Base-by-base conservation (phyloP, 2,797 vertebrate species). In the Gadopsis marmoratus region DNA sequence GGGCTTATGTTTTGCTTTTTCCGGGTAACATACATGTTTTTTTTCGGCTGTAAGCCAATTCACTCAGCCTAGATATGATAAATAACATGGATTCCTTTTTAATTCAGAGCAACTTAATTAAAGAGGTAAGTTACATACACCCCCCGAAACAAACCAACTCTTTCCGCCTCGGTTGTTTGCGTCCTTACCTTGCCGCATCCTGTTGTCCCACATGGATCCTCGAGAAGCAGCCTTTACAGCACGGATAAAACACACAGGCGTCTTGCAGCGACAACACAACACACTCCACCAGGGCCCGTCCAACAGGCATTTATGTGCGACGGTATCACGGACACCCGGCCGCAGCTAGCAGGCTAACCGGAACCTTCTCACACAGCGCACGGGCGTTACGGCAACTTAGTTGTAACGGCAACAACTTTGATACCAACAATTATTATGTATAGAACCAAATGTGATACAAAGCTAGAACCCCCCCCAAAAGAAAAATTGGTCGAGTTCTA, bases 211-310 rank as follows among this genome's bases (percentile, higher is more conserved):
- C 75, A 45, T 93, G 67, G 35, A 94, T 69, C 86, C 85, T 92
- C 2, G 92, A 94, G 47, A 94, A 88, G 75, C 95, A 96, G 75
- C 69, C n/a, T 82, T 78, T 87, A 64, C 95, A 96, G 65, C 73
- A 90, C 0, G 94, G 95, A 87, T 96, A 96, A 50, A 93, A 74
- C 71, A 96, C 83, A 12, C 88, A 66, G 4, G 80, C 1, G 33
- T 94, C 94, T 43, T 89, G 91, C 0, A 95, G 66, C 4, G 92
- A 92, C 69, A 96, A 33, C 43, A 95, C 91, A 0, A 78, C 84
- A 73, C 94, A 93, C 0, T 90, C 88, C 68, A 95, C 86, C 68
- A 95, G 83, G 75, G 83, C 89, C 50, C 91, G 85, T 64, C 54
- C 69, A 0, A 69, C 67, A 45, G 86, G 76, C 93, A 94, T 94